Percentiles rank a stretch among this genome's conserved stretches.
Evolutionary conservation across 2,113 vertebrate species (phyloP).

Genomic region (Xiphophorus couchianus): DNA sequence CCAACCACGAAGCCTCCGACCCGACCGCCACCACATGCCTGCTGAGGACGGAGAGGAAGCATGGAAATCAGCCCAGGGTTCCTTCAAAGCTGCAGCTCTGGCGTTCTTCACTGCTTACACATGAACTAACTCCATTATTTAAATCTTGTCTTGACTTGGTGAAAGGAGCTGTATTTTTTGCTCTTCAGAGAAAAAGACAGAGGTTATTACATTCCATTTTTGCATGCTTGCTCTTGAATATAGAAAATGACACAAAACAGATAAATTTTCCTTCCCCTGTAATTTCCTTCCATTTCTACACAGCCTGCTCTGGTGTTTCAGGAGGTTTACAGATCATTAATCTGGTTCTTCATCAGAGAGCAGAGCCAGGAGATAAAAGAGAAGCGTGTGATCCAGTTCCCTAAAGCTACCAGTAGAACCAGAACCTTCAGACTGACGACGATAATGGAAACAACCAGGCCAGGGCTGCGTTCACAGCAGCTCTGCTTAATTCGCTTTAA

Average conservation of each 20-base stretch:
- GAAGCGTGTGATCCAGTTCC: slow-evolving; percentile 24
- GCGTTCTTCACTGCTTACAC: slow-evolving; percentile 42
- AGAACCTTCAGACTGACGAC: slow-evolving; percentile 49
- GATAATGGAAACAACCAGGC: slow-evolving; percentile 35
- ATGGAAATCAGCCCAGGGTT: slow-evolving; percentile 60
- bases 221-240: slow-evolving; percentile 36
- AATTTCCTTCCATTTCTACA: slow-evolving; percentile 48
- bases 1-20: slow-evolving; percentile 63
- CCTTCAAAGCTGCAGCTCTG: slow-evolving; percentile 52
- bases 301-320: slow-evolving; percentile 50
- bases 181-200: slow-evolving; percentile 39
- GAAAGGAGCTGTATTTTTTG: slow-evolving; percentile 9
- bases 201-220: slow-evolving; percentile 48
- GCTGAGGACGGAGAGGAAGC: slow-evolving; percentile 36
- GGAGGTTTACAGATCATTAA: slow-evolving; percentile 38
- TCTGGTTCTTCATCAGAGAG: slow-evolving; percentile 36
- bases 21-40: slow-evolving; percentile 57
- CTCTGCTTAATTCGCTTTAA: no score
- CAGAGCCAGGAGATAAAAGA: slow-evolving; percentile 49
- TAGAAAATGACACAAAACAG: slow-evolving; percentile 42
- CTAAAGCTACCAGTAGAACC: slow-evolving; percentile 38
- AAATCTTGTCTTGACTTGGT: slow-evolving; percentile 18
- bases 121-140: slow-evolving; percentile 29
- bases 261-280: slow-evolving; percentile 55
- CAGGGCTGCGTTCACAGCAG: no score